Conservation (phyloP, 1,140 invertebrate species). For the Temnothorax longispinosus region DNA sequence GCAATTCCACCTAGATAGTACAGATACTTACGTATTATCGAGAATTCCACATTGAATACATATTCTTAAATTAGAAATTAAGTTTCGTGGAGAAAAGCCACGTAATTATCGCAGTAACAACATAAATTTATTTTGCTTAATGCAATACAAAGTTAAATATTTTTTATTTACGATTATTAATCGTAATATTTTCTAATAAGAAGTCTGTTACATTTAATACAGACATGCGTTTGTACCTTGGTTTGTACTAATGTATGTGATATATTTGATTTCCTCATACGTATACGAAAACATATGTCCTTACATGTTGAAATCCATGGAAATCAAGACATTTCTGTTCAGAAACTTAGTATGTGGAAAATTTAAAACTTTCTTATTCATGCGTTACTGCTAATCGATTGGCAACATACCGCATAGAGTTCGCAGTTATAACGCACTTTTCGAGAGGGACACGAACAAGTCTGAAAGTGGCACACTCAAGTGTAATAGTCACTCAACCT, state of each 20-base stretch:
- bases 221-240: neutral
- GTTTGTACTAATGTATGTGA: neutral
- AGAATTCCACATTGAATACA: slow-evolving; percentile 34
- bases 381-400: slow-evolving; percentile 53
- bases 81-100: neutral
- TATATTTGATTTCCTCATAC: neutral
- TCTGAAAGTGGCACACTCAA: slow-evolving; percentile 67
- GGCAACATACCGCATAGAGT: slow-evolving; percentile 42
- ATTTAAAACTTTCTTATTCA: slow-evolving; percentile 12
- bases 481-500: slow-evolving; percentile 69
- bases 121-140: neutral
- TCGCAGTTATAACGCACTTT: slow-evolving; percentile 66
- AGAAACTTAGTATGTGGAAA: slow-evolving; percentile 1
- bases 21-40: slow-evolving; percentile 27
- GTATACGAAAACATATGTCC: neutral
- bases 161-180: neutral
- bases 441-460: slow-evolving; percentile 63
- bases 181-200: neutral
- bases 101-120: neutral
- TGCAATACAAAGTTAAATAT: neutral
- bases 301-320: neutral
- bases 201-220: neutral
- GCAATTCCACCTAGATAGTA: slow-evolving; percentile 65
- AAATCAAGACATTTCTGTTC: neutral
- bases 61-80: neutral